phyloP scores from a whole-genome alignment of 1,140 invertebrate genomes.

The Tetragnatha versicolor region DNA sequence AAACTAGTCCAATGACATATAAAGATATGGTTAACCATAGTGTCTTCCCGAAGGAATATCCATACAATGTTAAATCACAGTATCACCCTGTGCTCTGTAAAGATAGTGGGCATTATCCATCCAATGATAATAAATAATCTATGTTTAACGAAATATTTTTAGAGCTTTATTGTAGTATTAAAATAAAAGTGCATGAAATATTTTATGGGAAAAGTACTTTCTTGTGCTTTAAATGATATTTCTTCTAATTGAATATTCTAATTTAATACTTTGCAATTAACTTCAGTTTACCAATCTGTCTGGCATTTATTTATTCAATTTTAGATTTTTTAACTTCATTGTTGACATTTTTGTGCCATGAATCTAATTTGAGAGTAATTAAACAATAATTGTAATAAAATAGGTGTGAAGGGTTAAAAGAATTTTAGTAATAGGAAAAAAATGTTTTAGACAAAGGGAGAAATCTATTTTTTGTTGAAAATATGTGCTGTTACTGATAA shows the following conservation, averaged over 20 bases:
- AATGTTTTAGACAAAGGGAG: no score
- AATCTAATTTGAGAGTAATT: neutral
- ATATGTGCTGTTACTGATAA: no score
- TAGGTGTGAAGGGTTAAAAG: no score
- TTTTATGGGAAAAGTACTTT: conserved; percentile 4
- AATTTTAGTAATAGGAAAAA: no score
- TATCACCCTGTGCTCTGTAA: conserved; percentile 53
- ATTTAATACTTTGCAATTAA: neutral
- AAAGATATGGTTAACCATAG: conserved; percentile 49
- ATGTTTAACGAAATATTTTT: conserved; percentile 34
- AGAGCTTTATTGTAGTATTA: conserved; percentile 49
- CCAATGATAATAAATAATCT: conserved; percentile 45
- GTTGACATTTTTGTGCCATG: neutral
- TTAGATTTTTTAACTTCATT: neutral
- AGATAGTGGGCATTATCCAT: conserved; percentile 54
- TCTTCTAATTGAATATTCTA: neutral
- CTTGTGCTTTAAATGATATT: no score
- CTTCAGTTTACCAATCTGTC: neutral
- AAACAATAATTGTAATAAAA: neutral
- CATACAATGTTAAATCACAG: conserved; percentile 39
- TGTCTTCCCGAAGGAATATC: conserved; percentile 55
- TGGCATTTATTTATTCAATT: neutral
- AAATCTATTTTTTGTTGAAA: no score
- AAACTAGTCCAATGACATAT: conserved; percentile 48
- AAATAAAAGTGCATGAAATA: conserved; percentile 13